These are phyloP conservation scores for Bujurquina vittata DNA, from an alignment of 2,113 vertebrate species.

Conservation along the genomic window DNA sequence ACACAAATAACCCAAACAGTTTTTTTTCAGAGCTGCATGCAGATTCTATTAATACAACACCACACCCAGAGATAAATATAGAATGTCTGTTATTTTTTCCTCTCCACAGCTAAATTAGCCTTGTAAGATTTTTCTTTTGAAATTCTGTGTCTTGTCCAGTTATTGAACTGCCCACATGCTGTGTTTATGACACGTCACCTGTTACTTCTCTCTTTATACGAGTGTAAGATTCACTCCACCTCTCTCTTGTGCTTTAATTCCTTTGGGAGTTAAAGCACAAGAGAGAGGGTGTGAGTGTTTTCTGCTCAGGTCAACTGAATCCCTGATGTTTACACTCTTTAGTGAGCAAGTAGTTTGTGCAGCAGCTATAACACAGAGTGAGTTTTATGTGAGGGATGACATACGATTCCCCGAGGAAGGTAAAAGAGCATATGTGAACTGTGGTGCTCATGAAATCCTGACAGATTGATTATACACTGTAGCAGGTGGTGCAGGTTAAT, in stretches of 20 bases:
- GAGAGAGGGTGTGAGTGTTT: conserved; percentile 39
- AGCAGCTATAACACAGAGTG: neutral
- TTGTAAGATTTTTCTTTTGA: neutral
- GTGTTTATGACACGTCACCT: conserved; percentile 11
- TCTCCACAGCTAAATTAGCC: neutral
- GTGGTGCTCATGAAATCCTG: conserved; percentile 25
- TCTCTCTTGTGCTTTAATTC: conserved; percentile 3
- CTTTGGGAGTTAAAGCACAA: conserved; percentile 16
- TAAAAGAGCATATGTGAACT: conserved; percentile 9
- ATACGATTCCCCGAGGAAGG: neutral
- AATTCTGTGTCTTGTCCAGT: neutral
- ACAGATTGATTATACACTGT: conserved; percentile 29
- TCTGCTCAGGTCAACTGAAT: conserved; percentile 4
- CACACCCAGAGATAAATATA: conserved; percentile 35
- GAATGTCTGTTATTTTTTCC: conserved; percentile 6
- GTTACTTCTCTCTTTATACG: conserved; percentile 9
- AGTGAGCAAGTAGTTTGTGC: neutral
- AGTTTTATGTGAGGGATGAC: neutral
- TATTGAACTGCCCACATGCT: neutral
- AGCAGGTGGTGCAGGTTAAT: conserved; percentile 40
- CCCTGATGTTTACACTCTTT: neutral
- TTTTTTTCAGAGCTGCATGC: conserved; percentile 13
- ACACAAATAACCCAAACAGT: conserved; percentile 22
- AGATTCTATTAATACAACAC: conserved; percentile 35
- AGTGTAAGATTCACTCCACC: conserved; percentile 27